Conservation (phyloP, 1,140 invertebrate species). For the Brachionus plicatilis region DNA sequence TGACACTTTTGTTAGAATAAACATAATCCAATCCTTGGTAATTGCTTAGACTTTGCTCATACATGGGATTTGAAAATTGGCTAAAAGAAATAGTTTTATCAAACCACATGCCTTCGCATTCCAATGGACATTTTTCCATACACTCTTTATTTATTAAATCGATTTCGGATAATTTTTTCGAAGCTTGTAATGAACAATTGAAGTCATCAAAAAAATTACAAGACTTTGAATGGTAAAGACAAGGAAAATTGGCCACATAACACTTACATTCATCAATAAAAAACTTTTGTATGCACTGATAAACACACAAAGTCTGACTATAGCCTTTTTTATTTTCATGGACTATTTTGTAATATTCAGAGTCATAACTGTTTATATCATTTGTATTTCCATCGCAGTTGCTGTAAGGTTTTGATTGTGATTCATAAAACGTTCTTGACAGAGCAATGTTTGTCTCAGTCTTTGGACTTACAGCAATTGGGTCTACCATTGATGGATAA, state of each 20-base stretch:
- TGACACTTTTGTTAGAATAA: background rate
- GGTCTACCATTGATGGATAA: background rate
- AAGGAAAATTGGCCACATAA: background rate
- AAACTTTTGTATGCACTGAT: background rate
- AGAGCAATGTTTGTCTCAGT: background rate
- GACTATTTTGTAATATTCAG: background rate
- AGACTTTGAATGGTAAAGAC: background rate
- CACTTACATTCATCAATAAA: background rate
- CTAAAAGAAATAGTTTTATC: background rate
- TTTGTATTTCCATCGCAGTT: background rate
- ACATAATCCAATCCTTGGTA: background rate
- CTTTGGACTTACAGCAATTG: background rate
- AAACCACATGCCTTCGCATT: background rate
- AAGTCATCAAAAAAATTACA: background rate
- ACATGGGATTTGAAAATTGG: background rate
- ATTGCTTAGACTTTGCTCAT: background rate
- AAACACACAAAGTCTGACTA: background rate
- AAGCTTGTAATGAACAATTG: background rate
- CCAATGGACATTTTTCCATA: background rate
- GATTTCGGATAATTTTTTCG: no score
- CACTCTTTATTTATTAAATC: background rate
- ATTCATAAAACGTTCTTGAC: background rate
- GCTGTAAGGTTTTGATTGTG: constrained; percentile 5
- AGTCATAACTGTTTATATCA: background rate
- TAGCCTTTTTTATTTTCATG: background rate